A percentile compares a stretch with the other conserved stretches of the same genome.
Evolutionary conservation across 2,888 invertebrate species (phyloP).

Genomic region (Linnaemya tessellans): DNA sequence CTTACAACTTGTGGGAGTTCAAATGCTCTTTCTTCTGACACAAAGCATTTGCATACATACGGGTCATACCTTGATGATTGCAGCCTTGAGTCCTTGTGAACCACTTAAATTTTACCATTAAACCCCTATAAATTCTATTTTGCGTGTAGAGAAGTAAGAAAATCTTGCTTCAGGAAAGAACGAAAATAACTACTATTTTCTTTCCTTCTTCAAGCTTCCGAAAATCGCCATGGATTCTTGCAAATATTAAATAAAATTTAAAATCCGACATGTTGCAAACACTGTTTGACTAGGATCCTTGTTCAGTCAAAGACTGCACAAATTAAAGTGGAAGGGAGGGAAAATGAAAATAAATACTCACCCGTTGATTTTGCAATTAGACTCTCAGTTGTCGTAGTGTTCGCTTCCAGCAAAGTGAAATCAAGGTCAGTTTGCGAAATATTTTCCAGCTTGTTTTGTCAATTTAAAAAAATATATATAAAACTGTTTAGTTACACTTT

Average conservation of each 20-base stretch:
- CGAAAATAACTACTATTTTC: too few relatives aligned
- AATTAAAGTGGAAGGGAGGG: background rate
- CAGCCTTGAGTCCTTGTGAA: too few relatives aligned
- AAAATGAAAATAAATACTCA: slow-evolving; percentile 21
- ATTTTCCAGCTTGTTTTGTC: slow-evolving; percentile 1
- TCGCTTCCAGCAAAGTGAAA: background rate
- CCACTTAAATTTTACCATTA: too few relatives aligned
- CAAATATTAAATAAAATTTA: too few relatives aligned
- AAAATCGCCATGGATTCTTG: too few relatives aligned
- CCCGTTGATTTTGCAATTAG: slow-evolving; percentile 44
- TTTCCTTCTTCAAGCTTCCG: background rate
- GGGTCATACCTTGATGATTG: too few relatives aligned
- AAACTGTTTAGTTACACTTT: slow-evolving; percentile 50
- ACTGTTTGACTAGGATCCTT: slow-evolving; percentile 12
- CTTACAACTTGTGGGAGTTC: too few relatives aligned
- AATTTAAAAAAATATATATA: slow-evolving; percentile 45
- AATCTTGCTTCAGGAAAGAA: too few relatives aligned
- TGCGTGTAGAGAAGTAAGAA: too few relatives aligned
- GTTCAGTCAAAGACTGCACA: background rate
- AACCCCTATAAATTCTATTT: too few relatives aligned
- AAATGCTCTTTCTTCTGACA: too few relatives aligned
- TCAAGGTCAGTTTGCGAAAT: slow-evolving; percentile 36
- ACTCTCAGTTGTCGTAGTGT: slow-evolving; percentile 12
- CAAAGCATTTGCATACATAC: too few relatives aligned
- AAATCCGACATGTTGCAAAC: background rate